Percentiles rank a stretch among this genome's conserved stretches.
These are phyloP conservation scores for Periophthalmus modestus DNA, from an alignment of 2,113 vertebrate genomes.

Conservation along the genomic window DNA sequence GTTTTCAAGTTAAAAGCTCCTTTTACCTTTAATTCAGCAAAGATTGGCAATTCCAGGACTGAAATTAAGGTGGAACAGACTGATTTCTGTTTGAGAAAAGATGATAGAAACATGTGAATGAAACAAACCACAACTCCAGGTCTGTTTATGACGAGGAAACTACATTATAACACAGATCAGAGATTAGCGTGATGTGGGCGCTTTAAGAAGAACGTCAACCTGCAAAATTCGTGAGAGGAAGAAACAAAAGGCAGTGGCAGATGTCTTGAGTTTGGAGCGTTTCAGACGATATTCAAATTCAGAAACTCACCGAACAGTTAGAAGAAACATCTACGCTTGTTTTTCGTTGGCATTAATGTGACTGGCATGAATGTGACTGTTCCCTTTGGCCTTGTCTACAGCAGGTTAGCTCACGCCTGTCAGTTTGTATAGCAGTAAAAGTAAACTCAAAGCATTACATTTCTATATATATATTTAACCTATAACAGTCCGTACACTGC, in stretches of 20 bases:
- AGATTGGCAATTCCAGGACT: too few relatives aligned
- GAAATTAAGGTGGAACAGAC: too few relatives aligned
- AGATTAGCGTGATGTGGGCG: too few relatives aligned
- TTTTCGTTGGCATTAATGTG: not conserved
- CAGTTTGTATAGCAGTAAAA: not conserved
- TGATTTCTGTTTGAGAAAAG: too few relatives aligned
- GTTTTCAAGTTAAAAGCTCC: too few relatives aligned
- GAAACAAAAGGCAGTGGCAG: slow-evolving; percentile 54
- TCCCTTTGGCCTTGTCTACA: not conserved
- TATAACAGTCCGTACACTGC: not conserved
- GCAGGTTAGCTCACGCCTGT: not conserved
- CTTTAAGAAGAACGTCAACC: not conserved
- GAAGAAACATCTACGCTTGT: slow-evolving; percentile 11
- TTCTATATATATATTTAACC: slow-evolving; percentile 3
- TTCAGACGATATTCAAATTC: slow-evolving; percentile 63
- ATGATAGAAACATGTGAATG: too few relatives aligned
- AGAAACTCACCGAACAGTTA: slow-evolving; percentile 46
- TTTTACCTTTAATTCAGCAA: too few relatives aligned
- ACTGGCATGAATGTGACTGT: not conserved
- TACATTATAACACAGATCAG: too few relatives aligned
- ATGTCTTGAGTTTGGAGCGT: slow-evolving; percentile 56
- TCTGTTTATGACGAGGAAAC: too few relatives aligned
- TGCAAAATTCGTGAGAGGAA: not conserved
- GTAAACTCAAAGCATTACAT: slow-evolving; percentile 1
- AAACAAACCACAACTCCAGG: too few relatives aligned